phyloP scores from a whole-genome alignment of 2,888 invertebrate species.

The Octonoba sinensis region DNA sequence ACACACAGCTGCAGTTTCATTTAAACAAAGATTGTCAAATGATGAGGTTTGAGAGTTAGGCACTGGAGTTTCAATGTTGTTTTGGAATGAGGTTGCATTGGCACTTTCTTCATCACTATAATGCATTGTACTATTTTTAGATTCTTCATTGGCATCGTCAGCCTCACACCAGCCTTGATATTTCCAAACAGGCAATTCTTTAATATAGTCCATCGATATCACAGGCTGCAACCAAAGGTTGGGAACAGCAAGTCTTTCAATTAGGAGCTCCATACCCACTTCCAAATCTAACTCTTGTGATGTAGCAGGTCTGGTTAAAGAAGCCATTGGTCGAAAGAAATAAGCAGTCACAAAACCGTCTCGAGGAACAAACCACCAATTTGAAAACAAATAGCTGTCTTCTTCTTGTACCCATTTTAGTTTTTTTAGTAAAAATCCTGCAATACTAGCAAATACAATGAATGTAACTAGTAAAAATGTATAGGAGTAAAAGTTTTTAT shows the following conservation, averaged over 20 bases:
- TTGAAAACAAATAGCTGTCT: slow-evolving; percentile 61
- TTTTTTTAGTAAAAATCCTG: slow-evolving; percentile 61
- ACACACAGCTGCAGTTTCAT: neutral
- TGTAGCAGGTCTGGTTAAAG: slow-evolving; percentile 68
- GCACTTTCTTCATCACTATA: slow-evolving; percentile 63
- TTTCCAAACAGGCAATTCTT: slow-evolving; percentile 73
- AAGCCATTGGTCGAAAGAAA: slow-evolving; percentile 70
- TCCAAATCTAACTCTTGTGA: slow-evolving; percentile 70
- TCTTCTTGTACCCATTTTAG: slow-evolving; percentile 43
- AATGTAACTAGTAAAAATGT: slow-evolving; percentile 69
- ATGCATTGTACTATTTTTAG: slow-evolving; percentile 14
- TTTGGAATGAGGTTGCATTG: slow-evolving; percentile 8
- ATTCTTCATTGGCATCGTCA: slow-evolving; percentile 38
- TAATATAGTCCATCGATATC: slow-evolving; percentile 73
- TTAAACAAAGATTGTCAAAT: slow-evolving; percentile 9
- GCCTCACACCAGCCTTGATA: slow-evolving; percentile 68
- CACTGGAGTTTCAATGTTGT: slow-evolving; percentile 10
- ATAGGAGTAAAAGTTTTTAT: slow-evolving; percentile 66
- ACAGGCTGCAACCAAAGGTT: slow-evolving; percentile 72
- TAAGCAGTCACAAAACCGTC: slow-evolving; percentile 69
- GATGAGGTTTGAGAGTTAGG: slow-evolving; percentile 17
- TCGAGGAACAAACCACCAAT: slow-evolving; percentile 72
- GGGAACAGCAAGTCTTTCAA: slow-evolving; percentile 72
- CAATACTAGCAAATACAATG: slow-evolving; percentile 66
- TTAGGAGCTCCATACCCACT: slow-evolving; percentile 71